Evolutionary conservation across 2,888 invertebrate genomes (phyloP), one percentile per base, ranked within the genome.

Genomic region (Drosophila rellima): DNA sequence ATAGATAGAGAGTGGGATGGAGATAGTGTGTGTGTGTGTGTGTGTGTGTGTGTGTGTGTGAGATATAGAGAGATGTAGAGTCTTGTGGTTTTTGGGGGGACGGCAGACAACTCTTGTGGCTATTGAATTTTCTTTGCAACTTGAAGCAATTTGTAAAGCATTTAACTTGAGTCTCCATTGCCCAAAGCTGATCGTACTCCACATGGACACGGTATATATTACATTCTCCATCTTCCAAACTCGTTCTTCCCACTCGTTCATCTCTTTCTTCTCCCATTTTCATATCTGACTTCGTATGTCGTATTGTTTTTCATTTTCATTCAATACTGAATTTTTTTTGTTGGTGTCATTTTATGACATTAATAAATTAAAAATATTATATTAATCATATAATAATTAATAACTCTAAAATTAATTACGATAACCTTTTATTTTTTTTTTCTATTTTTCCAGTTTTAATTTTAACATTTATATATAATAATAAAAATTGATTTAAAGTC

Each of bases 111-210:
- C 78, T 76, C 78, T 76, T 76, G 75, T 55, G 74, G 69, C 78
- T 69, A 78, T 78, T 76, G 76, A 71, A 78, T 71, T 79, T 78
- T 55, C 60, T 68, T 72, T 60, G 60, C 61, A 74, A 74, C 52
- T 70, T 37, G 44, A 64, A 75, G 67, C 67, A 79, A 77, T 77
- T 79, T 77, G 79, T 63, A 55, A 74, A 62, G 55, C 79, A 62
- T 78, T 78, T 74, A 76, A 70, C 64, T 69, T 42, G 57, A 57
- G 69, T 61, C 55, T 13, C 18, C n/a, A 13, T 17, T 17, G 65
- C 70, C 44, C 17, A 69, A 70, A 69, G 61, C 61, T 45, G 74
- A 78, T 78, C 78, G 40, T 72, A 63, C 52, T 26, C n/a, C 57
- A 44, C 1, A 45, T 35, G 15, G 7, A 57, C n/a, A 62, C 40